These are phyloP conservation scores for Meiosimyza decipiens DNA, from an alignment of 2,888 invertebrate species.

Conservation along the genomic window DNA sequence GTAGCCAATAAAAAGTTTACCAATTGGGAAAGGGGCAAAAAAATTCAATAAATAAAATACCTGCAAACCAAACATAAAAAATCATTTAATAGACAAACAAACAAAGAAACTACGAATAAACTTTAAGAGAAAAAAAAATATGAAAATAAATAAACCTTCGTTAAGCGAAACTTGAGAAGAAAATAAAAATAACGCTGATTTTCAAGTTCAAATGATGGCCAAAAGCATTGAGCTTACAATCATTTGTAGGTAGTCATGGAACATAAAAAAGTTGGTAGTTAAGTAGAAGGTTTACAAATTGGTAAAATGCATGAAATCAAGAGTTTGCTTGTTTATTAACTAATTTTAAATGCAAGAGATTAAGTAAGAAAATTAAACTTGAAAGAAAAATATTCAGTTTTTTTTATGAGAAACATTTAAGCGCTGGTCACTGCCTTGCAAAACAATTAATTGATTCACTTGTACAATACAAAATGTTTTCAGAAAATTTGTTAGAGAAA, in stretches of 20 bases:
- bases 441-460: not conserved
- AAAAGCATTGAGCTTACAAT: slow-evolving; percentile 13
- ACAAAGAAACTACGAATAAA: slow-evolving; percentile 32
- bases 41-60: not conserved
- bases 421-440: not conserved
- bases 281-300: not conserved
- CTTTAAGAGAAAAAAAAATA: slow-evolving; percentile 27
- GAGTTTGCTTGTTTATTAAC: too few species aligned
- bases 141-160: slow-evolving; percentile 56
- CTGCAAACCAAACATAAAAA: slow-evolving; percentile 11
- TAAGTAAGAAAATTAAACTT: too few species aligned
- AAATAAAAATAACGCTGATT: slow-evolving; percentile 25
- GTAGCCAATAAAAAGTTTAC: not conserved
- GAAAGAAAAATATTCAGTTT: not conserved
- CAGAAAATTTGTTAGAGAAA: too few species aligned
- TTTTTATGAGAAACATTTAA: not conserved
- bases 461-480: not conserved
- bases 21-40: not conserved
- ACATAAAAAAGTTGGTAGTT: not conserved
- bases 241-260: not conserved
- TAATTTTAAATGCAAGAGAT: too few species aligned
- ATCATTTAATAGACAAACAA: slow-evolving; percentile 30
- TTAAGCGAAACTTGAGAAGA: slow-evolving; percentile 38
- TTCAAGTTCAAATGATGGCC: slow-evolving; percentile 43
- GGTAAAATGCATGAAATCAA: not conserved